phyloP scores from a whole-genome alignment of 2,797 vertebrate species.

The Eidolon dupreanum region DNA sequence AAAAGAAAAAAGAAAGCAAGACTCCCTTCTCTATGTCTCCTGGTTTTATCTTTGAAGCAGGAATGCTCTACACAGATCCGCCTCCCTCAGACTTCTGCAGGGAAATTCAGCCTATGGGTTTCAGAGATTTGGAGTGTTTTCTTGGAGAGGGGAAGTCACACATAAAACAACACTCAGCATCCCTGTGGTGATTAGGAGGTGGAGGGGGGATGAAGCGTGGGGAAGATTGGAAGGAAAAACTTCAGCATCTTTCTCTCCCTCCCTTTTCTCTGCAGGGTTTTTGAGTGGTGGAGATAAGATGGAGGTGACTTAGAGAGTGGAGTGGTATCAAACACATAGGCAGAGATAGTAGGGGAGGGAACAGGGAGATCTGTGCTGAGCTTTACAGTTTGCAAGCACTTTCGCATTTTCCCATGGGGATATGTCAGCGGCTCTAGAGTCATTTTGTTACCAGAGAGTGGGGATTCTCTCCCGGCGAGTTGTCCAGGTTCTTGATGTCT shows the following conservation, averaged over 20 bases:
- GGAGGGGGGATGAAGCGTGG: not conserved
- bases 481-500: too few relatives aligned
- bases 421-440: not conserved
- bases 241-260: not conserved
- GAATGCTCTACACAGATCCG: not conserved
- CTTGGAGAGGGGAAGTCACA: not conserved
- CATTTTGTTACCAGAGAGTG: not conserved
- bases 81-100: not conserved
- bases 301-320: not conserved
- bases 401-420: not conserved
- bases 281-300: not conserved
- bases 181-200: constrained; percentile 35
- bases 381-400: not conserved
- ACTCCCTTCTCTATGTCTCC: not conserved
- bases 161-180: not conserved
- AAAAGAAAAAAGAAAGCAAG: not conserved
- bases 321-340: not conserved
- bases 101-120: not conserved
- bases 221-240: not conserved
- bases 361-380: not conserved
- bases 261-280: not conserved
- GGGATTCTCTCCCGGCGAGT: too few relatives aligned
- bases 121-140: not conserved
- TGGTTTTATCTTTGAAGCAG: not conserved
- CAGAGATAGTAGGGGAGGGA: rapidly evolving